These are phyloP conservation scores for Ectemnius continuus DNA, from an alignment of 2,888 invertebrate genomes.

Conservation along the genomic window DNA sequence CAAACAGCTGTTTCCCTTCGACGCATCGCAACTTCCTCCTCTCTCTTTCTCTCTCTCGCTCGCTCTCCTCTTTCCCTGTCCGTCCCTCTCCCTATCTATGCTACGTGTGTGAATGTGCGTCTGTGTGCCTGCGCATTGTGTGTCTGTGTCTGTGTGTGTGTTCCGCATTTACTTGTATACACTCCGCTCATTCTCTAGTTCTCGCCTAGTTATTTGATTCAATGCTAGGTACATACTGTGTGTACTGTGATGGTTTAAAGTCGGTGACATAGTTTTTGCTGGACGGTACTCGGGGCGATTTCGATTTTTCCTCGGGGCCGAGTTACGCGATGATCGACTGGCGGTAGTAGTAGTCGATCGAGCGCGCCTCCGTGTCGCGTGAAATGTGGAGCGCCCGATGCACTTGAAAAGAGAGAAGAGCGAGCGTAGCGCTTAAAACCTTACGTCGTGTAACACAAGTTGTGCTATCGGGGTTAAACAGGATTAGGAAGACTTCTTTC, in stretches of 20 bases:
- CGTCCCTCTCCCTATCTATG: conserved; percentile 18
- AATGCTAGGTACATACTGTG: too few relatives aligned
- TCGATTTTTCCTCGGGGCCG: conserved; percentile 1
- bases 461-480: conserved; percentile 5
- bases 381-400: conserved; percentile 1
- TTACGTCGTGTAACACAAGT: not conserved
- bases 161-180: too few relatives aligned
- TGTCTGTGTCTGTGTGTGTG: not conserved
- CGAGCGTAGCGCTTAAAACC: not conserved
- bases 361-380: too few relatives aligned
- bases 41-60: conserved; percentile 16
- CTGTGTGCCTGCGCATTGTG: conserved; percentile 10
- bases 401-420: not conserved
- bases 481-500: conserved; percentile 8
- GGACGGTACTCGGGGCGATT: not conserved
- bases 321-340: too few relatives aligned
- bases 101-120: not conserved
- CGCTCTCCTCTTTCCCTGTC: conserved; percentile 7
- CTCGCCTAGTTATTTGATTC: too few relatives aligned
- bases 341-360: too few relatives aligned
- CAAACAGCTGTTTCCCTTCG: conserved; percentile 76
- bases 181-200: too few relatives aligned
- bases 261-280: too few relatives aligned
- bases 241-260: too few relatives aligned
- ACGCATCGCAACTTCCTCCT: conserved; percentile 53